A percentile compares a stretch with the other conserved stretches of the same genome.
Conservation (phyloP, 2,113 vertebrate genomes). For the Tympanuchus pallidicinctus region DNA sequence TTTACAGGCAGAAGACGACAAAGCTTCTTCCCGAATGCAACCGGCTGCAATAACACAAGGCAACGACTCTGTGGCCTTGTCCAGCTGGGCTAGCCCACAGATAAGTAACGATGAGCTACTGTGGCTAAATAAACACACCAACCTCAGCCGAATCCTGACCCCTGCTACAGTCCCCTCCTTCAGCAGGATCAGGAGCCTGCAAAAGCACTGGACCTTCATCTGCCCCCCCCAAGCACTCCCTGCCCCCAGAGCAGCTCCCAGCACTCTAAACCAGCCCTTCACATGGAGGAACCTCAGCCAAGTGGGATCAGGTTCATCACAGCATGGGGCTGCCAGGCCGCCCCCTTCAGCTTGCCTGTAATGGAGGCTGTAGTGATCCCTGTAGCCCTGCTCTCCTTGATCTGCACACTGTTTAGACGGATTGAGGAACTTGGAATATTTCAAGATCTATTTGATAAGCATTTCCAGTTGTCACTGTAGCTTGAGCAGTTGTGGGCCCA, state of each 20-base stretch:
- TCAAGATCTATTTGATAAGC: not conserved
- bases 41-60: constrained; percentile 53
- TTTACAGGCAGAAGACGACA: not conserved
- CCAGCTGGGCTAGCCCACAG: not conserved
- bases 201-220: not conserved
- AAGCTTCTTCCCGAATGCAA: not conserved
- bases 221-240: not conserved
- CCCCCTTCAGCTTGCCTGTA: not conserved
- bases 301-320: fast-evolving
- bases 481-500: not conserved
- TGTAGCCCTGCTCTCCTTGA: not conserved
- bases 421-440: not conserved
- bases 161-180: not conserved
- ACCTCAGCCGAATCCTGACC: not conserved
- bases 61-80: not conserved
- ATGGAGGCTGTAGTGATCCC: not conserved
- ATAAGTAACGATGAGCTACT: not conserved
- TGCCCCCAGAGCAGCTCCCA: not conserved
- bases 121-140: not conserved
- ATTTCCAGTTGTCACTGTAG: not conserved
- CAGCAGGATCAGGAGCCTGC: not conserved
- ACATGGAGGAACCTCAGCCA: not conserved
- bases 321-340: fast-evolving
- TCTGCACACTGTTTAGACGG: not conserved
- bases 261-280: not conserved